Percentiles rank a stretch among this genome's conserved stretches.
phyloP scores from a whole-genome alignment of 2,113 vertebrate species.

The Protobothrops mucrosquamatus region DNA sequence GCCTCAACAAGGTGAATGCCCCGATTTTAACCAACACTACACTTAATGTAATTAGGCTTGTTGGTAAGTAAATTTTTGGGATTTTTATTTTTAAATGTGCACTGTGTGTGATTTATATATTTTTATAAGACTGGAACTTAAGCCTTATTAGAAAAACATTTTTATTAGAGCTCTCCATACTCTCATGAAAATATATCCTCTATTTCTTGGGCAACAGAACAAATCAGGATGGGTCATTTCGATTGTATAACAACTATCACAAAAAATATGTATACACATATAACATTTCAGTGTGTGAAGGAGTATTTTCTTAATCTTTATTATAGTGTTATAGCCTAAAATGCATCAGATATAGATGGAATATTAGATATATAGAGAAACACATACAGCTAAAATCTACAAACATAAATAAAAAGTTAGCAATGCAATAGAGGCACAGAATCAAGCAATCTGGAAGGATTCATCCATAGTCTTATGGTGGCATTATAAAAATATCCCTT shows the following conservation, averaged over 20 bases:
- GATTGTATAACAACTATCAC: neutral
- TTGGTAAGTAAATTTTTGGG: conserved; percentile 81
- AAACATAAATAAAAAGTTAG: neutral
- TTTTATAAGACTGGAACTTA: neutral
- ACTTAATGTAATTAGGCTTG: conserved; percentile 93
- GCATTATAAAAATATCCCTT: neutral
- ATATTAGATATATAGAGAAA: neutral
- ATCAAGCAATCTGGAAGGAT: neutral
- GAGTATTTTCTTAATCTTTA: neutral
- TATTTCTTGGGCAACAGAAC: neutral
- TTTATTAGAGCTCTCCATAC: neutral
- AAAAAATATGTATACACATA: neutral
- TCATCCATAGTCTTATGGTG: neutral
- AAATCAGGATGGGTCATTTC: neutral
- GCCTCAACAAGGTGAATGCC: conserved; percentile 88
- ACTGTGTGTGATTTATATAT: neutral
- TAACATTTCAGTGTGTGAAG: neutral
- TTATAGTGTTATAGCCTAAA: neutral
- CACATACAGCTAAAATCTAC: neutral
- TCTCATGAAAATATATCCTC: neutral
- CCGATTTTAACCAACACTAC: conserved; percentile 98
- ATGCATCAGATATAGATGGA: neutral
- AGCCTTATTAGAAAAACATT: neutral
- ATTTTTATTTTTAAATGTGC: neutral
- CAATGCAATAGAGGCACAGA: neutral